Evolutionary conservation across 37 sponge, comb jelly and placozoan species (phyloP).

Genomic region (Ianthella basta): DNA sequence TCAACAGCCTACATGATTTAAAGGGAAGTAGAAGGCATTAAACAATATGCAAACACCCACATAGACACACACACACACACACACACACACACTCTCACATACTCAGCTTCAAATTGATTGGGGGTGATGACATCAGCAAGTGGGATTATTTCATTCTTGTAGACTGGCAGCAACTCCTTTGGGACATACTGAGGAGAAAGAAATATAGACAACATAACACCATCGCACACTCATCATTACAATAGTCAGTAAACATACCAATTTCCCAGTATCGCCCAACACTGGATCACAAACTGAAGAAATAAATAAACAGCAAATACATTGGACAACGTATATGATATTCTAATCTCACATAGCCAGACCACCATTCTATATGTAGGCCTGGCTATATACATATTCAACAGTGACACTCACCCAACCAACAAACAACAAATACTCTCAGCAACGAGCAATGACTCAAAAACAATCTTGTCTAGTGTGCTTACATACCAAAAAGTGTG

Average conservation of each 20-base stretch:
- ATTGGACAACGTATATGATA: neutral
- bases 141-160: slow-evolving; percentile 79
- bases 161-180: slow-evolving; percentile 73
- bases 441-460: too few relatives aligned
- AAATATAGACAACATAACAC: neutral
- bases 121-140: slow-evolving; percentile 94
- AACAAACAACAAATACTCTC: too few relatives aligned
- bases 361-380: too few relatives aligned
- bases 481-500: slow-evolving; percentile 66
- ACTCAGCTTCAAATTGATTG: slow-evolving; percentile 96
- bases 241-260: slow-evolving; percentile 51
- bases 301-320: neutral
- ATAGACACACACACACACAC: neutral
- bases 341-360: too few relatives aligned
- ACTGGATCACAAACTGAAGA: slow-evolving; percentile 96
- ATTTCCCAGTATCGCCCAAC: slow-evolving; percentile 91
- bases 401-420: too few relatives aligned
- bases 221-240: neutral
- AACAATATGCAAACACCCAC: neutral
- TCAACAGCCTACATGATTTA: slow-evolving; percentile 47
- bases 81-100: slow-evolving; percentile 26
- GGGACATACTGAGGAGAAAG: slow-evolving; percentile 84
- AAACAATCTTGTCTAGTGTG: too few relatives aligned
- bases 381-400: too few relatives aligned
- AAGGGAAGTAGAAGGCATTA: neutral